Base-by-base conservation (phyloP, 35 echinoderm and acorn worm species). In the Chiridota heheva region DNA sequence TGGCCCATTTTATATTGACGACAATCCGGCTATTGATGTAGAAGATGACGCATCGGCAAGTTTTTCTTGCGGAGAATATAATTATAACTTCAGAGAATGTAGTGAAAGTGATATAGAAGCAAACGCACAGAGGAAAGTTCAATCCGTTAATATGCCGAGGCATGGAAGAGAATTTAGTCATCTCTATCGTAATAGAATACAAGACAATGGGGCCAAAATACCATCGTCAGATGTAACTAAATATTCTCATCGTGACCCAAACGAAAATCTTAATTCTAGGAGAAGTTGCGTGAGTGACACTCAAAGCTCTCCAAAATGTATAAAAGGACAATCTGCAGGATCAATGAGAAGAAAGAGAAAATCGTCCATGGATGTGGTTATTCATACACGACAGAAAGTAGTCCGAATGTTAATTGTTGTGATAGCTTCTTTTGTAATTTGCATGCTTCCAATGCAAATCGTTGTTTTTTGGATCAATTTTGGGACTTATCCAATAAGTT, bases 311-410 rank as follows among this genome's bases (percentile, higher is more conserved):
- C 32, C 34, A 18, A 44, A 34, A 7, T 46, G 32, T 30, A 30
- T 75, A 26, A 5, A 44, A 34, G 47, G 42, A 41, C 39, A 33
- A n/a, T 28, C 55, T 4, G 36, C 44, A 48, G 58, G 32, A 35
- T 27, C 38, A 35, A 77, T 66, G 29, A 41, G 79, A 57, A 60
- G 73, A 20, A 74, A 79, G 32, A 76, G 60, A 24, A 46, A 68
- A 42, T 48, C 34, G 20, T 63, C 67, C 39, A 62, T 87, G 61
- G 73, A 63, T 39, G 40, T 40, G 73, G 39, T 63, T 33, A 65
- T 68, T 12, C 61, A 79, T 57, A 87, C 58, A 45, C 84, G 84
- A 10, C 77, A 51, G n/a, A 87, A 87, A 70, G 84, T 87, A 77
- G 63, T 87, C 31, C 58, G 84, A 12, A 65, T 87, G 72, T 34